These are phyloP conservation scores for Leiothrix lutea DNA, from an alignment of 2,113 vertebrate genomes.

Conservation along the genomic window DNA sequence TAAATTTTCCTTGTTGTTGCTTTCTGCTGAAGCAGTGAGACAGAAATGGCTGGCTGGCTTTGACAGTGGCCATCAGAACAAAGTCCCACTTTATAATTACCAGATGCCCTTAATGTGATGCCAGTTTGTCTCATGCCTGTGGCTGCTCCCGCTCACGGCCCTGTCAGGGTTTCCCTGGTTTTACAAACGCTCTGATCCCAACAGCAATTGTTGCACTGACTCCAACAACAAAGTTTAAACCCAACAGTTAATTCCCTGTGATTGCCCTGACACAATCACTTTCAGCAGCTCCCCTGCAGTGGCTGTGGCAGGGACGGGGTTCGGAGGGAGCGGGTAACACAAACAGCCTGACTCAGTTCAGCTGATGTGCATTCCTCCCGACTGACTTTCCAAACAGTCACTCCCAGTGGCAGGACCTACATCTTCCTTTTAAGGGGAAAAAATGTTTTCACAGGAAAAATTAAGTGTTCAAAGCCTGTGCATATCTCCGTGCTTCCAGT, in stretches of 20 bases:
- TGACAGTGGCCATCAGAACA: background rate
- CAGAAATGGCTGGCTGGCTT: slow-evolving; percentile 30
- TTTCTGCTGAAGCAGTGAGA: slow-evolving; percentile 10
- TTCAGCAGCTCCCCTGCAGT: slow-evolving; percentile 21
- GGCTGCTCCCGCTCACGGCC: background rate
- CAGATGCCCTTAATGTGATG: background rate
- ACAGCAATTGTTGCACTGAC: background rate
- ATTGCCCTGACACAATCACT: background rate
- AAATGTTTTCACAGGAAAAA: slow-evolving; percentile 75
- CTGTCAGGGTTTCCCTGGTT: background rate
- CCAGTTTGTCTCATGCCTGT: background rate
- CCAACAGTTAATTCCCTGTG: background rate
- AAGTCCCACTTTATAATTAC: slow-evolving; percentile 14
- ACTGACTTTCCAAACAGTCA: slow-evolving; percentile 61
- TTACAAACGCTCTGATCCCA: background rate
- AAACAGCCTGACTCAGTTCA: slow-evolving; percentile 51
- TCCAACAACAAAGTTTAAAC: background rate
- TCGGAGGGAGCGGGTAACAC: background rate
- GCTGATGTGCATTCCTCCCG: slow-evolving; percentile 37
- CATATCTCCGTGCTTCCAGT: background rate
- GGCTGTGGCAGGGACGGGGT: background rate
- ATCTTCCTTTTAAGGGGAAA: slow-evolving; percentile 78
- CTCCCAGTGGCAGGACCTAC: slow-evolving; percentile 53
- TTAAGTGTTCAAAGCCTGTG: slow-evolving; percentile 23
- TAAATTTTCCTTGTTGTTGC: slow-evolving; percentile 13